Evolutionary conservation across 2,113 vertebrate genomes (phyloP).

Genomic region (Otus sunia): DNA sequence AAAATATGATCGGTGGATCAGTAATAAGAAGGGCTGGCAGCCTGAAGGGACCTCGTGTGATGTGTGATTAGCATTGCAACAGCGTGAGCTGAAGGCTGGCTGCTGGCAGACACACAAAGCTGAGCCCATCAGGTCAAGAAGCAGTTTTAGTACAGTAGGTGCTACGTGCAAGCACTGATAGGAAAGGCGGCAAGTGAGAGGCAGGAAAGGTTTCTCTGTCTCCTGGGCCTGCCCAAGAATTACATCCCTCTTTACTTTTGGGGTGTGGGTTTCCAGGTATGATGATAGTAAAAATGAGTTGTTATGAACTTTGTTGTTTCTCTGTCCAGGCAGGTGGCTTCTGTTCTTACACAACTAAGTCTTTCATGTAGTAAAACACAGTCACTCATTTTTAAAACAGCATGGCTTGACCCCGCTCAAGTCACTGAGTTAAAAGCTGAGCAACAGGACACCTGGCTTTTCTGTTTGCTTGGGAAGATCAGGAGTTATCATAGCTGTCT

Average conservation of each 20-base stretch:
- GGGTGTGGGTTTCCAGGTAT: neutral
- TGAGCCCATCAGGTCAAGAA: neutral
- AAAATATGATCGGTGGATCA: accelerated
- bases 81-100: neutral
- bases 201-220: neutral
- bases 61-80: neutral
- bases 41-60: neutral
- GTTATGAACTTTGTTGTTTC: neutral
- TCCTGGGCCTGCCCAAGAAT: neutral
- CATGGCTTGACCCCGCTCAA: neutral
- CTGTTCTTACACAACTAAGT: neutral
- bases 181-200: neutral
- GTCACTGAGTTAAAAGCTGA: neutral
- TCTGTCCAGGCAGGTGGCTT: neutral
- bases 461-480: neutral
- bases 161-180: neutral
- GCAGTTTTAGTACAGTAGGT: neutral
- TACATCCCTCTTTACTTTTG: neutral
- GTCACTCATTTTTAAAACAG: neutral
- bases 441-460: neutral
- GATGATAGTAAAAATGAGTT: neutral
- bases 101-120: neutral
- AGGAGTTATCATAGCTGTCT: neutral
- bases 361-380: neutral
- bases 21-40: neutral